Evolutionary conservation across 64 coral and sea anemone species (phyloP).

Genomic region (Acropora yongei): DNA sequence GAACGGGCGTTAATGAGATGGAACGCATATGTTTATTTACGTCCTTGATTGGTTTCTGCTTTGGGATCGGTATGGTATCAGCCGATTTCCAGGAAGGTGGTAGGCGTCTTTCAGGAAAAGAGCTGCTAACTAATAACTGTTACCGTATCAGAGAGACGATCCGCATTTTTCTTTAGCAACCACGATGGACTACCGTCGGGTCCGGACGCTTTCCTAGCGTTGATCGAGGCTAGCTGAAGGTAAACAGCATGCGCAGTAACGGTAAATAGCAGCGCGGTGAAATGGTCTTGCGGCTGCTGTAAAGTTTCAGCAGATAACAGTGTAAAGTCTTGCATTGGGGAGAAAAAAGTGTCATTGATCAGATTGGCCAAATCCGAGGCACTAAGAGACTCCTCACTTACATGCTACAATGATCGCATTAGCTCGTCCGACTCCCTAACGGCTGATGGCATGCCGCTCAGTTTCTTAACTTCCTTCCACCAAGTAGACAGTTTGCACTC

Average conservation of each 20-base stretch:
- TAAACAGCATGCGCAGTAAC: neutral
- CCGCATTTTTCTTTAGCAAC: neutral
- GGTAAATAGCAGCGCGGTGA: neutral
- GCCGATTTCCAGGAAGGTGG: neutral
- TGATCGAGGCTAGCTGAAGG: neutral
- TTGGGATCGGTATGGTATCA: conserved; percentile 10
- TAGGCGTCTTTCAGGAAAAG: conserved; percentile 1
- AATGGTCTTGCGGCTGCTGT: neutral
- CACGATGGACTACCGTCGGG: neutral
- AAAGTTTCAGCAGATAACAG: neutral
- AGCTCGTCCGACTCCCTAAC: neutral
- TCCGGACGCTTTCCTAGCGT: neutral
- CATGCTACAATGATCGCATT: neutral
- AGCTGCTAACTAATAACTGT: neutral
- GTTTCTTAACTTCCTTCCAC: neutral
- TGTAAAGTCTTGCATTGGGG: neutral
- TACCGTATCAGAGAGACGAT: neutral
- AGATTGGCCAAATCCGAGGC: neutral
- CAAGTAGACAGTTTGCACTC: neutral
- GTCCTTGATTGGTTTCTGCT: neutral
- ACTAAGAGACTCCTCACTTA: neutral
- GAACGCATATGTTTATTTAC: conserved; percentile 12
- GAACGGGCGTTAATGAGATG: conserved; percentile 8
- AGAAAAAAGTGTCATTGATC: neutral
- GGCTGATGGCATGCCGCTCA: neutral